These are phyloP conservation scores for Hippocampus barbouri DNA, from an alignment of 2,113 vertebrate species.

Conservation along the genomic window DNA sequence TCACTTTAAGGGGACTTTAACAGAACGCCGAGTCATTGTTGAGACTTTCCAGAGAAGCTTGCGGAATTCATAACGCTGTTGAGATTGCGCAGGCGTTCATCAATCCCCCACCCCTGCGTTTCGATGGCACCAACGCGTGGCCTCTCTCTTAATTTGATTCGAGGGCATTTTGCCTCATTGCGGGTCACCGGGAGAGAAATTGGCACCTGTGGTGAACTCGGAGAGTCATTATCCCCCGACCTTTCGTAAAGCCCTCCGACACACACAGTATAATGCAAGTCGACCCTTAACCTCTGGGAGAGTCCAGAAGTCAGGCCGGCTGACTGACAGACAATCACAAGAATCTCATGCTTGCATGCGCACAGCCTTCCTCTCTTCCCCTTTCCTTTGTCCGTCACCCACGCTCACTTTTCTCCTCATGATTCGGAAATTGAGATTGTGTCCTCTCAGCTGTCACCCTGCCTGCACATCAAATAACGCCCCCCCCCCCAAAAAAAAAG, in stretches of 20 bases:
- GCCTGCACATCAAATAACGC: constrained; percentile 24
- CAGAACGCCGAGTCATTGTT: too few relatives aligned
- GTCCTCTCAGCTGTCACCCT: constrained; percentile 33
- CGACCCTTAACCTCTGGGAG: constrained; percentile 42
- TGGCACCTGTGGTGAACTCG: constrained; percentile 55
- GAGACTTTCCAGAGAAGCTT: constrained; percentile 2
- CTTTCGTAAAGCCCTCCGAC: constrained; percentile 36
- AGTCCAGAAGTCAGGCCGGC: constrained; percentile 60
- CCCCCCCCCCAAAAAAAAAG: not conserved
- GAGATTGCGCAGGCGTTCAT: constrained; percentile 9
- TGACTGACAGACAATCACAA: constrained; percentile 61
- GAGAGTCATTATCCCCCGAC: constrained; percentile 38
- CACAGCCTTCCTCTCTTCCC: constrained; percentile 7
- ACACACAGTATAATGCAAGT: constrained; percentile 27
- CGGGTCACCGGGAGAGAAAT: constrained; percentile 8
- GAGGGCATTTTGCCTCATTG: constrained; percentile 35
- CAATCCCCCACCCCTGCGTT: constrained; percentile 1
- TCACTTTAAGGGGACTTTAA: not conserved
- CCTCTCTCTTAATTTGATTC: constrained; percentile 25
- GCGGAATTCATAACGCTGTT: not conserved
- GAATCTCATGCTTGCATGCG: constrained; percentile 49
- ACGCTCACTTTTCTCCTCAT: constrained; percentile 18
- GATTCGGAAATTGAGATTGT: constrained; percentile 45
- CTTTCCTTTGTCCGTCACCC: constrained; percentile 4
- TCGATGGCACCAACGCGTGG: constrained; percentile 18